A percentile compares a stretch with the other conserved stretches of the same genome.
phyloP scores from a whole-genome alignment of 2,113 vertebrate species.

The Hippocampus mohnikei region DNA sequence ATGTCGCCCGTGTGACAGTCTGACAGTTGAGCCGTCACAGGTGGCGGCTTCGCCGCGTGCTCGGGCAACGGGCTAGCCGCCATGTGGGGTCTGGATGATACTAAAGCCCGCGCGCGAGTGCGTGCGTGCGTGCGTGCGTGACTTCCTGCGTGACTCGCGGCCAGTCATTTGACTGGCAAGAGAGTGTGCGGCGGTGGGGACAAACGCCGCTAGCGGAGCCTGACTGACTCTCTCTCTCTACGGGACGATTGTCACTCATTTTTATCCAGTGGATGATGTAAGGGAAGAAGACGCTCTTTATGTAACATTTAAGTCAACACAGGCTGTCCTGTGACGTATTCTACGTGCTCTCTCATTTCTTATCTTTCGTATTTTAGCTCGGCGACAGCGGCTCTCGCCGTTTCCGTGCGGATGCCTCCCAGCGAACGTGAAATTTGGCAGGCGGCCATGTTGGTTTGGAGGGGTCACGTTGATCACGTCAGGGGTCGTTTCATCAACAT shows the following conservation, averaged over 20 bases:
- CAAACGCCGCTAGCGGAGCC: slow-evolving; percentile 48
- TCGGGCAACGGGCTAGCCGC: not conserved
- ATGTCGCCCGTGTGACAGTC: not conserved
- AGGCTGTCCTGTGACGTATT: not conserved
- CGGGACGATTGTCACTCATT: slow-evolving; percentile 53
- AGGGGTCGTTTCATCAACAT: not conserved
- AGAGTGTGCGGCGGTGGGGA: slow-evolving; percentile 43
- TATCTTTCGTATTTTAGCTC: not conserved
- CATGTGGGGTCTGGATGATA: slow-evolving; percentile 3
- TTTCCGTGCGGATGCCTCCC: not conserved
- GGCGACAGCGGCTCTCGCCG: not conserved
- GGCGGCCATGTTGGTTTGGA: not conserved
- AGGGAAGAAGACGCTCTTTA: slow-evolving; percentile 8
- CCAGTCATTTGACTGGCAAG: slow-evolving; percentile 27
- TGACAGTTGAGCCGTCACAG: slow-evolving; percentile 3
- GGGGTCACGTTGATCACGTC: not conserved
- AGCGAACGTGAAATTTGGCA: not conserved
- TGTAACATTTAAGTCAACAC: not conserved
- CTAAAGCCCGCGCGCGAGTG: not conserved
- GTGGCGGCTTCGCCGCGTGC: not conserved
- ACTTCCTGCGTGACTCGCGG: slow-evolving; percentile 53
- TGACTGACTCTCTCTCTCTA: slow-evolving; percentile 41
- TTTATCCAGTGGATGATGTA: slow-evolving; percentile 58
- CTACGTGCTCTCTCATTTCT: not conserved
- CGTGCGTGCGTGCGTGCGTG: not conserved